phyloP scores from a whole-genome alignment of 2,797 vertebrate species.

The Bradypus variegatus region DNA sequence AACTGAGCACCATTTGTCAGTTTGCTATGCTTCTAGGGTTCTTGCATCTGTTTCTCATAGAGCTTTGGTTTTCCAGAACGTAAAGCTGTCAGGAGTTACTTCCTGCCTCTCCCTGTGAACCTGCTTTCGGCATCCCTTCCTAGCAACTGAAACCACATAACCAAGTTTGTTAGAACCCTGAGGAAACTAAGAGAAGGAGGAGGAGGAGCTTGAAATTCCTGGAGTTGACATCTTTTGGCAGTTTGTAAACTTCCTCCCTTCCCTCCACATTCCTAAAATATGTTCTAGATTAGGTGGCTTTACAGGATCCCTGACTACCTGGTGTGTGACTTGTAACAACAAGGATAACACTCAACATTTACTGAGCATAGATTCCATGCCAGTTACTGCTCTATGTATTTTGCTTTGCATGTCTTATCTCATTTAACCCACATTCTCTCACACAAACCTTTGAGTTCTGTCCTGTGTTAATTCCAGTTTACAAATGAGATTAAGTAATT shows the following conservation, averaged over 20 bases:
- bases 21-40: not conserved
- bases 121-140: not conserved
- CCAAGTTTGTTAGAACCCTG: not conserved
- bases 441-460: not conserved
- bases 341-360: not conserved
- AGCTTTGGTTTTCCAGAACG: not conserved
- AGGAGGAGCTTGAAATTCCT: not conserved
- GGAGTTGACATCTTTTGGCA: not conserved
- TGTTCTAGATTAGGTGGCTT: not conserved
- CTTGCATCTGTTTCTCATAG: not conserved
- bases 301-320: not conserved
- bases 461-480: not conserved
- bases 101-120: not conserved
- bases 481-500: not conserved
- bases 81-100: not conserved
- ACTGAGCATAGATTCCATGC: not conserved
- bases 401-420: not conserved
- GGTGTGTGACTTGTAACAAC: not conserved
- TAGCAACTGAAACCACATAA: not conserved
- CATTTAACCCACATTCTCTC: not conserved
- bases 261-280: not conserved
- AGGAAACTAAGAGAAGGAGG: not conserved
- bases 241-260: too few relatives aligned
- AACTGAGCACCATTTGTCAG: not conserved
- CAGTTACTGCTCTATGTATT: not conserved